Conservation (phyloP, 2,113 vertebrate species). For the Megaleporinus macrocephalus region DNA sequence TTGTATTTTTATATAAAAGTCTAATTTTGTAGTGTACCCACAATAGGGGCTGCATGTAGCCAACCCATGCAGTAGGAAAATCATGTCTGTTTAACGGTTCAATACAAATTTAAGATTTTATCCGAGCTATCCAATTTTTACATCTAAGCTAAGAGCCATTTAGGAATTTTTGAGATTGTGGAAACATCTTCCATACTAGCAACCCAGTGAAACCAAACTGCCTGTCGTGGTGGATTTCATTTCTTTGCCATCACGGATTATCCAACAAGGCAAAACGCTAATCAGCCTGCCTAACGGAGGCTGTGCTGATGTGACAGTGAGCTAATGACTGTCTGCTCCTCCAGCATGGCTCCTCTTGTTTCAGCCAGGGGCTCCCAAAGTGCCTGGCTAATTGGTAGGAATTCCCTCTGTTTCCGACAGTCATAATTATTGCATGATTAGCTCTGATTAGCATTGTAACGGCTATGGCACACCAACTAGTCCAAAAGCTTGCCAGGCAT, state of each 20-base stretch:
- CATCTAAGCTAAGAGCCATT: too few species aligned
- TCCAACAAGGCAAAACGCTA: not conserved
- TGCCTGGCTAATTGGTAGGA: slow-evolving; percentile 57
- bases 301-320: slow-evolving; percentile 45
- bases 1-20: too few species aligned
- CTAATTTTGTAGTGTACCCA: too few species aligned
- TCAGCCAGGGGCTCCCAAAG: slow-evolving; percentile 26
- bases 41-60: too few species aligned
- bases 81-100: too few species aligned
- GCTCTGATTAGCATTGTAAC: slow-evolving; percentile 70
- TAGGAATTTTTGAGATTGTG: too few species aligned
- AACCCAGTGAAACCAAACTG: not conserved
- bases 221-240: not conserved
- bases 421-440: slow-evolving; percentile 65
- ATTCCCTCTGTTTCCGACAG: slow-evolving; percentile 65
- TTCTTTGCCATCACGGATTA: slow-evolving; percentile 11
- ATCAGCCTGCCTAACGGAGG: not conserved
- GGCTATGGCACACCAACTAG: slow-evolving; percentile 56
- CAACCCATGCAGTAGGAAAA: too few species aligned
- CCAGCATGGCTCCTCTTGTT: slow-evolving; percentile 32
- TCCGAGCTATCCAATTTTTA: too few species aligned
- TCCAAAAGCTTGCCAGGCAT: slow-evolving; percentile 49
- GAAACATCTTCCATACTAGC: too few species aligned
- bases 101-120: too few species aligned
- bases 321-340: slow-evolving; percentile 44